Percentiles rank a stretch among this genome's conserved stretches.
Evolutionary conservation across 2,888 invertebrate species (phyloP).

Genomic region (Hetaerina titia): DNA sequence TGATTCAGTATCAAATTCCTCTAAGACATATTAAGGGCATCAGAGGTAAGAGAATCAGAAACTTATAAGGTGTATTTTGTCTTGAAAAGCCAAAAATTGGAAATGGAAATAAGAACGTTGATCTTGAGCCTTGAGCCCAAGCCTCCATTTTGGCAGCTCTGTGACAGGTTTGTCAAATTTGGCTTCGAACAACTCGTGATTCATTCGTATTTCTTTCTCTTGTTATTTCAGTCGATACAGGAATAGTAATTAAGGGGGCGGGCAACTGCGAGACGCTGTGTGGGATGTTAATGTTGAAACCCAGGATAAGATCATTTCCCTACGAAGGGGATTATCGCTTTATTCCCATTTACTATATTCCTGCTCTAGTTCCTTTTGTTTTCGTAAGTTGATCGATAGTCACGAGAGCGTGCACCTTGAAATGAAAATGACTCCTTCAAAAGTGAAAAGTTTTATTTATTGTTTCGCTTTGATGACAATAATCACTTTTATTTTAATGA

Average conservation of each 20-base stretch:
- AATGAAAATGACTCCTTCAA: background rate
- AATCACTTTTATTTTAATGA: no score
- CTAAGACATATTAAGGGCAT: no score
- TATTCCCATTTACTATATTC: background rate
- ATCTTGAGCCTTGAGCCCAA: no score
- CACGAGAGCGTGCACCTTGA: no score
- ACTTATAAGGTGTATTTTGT: no score
- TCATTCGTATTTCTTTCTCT: background rate
- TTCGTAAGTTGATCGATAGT: background rate
- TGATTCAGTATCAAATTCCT: no score
- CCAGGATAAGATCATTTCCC: background rate
- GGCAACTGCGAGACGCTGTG: background rate
- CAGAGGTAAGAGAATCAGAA: no score
- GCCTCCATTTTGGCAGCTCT: background rate
- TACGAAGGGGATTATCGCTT: background rate
- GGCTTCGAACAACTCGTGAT: background rate
- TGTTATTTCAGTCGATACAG: background rate
- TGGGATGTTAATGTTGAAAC: background rate
- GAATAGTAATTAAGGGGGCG: background rate
- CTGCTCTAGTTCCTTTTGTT: background rate
- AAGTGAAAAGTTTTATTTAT: background rate
- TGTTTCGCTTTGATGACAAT: no score
- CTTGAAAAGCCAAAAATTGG: no score
- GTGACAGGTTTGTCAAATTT: background rate
- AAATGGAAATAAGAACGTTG: no score